A percentile compares a stretch with the other conserved stretches of the same genome.
phyloP scores from a whole-genome alignment of 2,113 vertebrate genomes.

The Origma solitaria region DNA sequence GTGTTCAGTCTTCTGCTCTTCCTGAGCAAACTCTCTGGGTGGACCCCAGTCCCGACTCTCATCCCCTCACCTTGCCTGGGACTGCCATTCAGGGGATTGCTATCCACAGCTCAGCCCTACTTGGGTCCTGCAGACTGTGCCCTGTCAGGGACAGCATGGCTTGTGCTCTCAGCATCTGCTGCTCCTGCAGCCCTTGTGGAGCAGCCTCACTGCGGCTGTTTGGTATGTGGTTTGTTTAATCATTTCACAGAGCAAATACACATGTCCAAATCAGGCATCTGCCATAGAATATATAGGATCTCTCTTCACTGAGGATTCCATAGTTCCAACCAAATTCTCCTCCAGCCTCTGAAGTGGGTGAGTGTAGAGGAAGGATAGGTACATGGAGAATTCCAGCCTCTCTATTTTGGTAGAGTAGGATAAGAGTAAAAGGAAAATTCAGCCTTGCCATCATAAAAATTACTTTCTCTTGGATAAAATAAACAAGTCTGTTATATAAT shows the following conservation, averaged over 20 bases:
- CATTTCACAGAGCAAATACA: not conserved
- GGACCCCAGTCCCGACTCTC: too few species aligned
- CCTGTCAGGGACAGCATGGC: not conserved
- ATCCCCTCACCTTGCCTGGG: not conserved
- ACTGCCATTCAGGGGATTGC: not conserved
- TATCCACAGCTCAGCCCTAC: not conserved
- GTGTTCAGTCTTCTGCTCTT: not conserved
- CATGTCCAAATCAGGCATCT: not conserved
- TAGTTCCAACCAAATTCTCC: not conserved
- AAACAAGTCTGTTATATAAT: not conserved
- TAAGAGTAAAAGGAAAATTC: not conserved
- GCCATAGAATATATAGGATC: not conserved
- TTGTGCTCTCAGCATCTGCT: not conserved
- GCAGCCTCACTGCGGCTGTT: not conserved
- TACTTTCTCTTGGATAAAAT: not conserved
- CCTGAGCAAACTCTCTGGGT: not conserved
- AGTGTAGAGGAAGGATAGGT: not conserved
- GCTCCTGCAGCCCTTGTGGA: not conserved
- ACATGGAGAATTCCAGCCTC: not conserved
- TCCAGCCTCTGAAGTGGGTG: not conserved
- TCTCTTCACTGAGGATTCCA: not conserved
- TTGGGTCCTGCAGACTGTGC: not conserved
- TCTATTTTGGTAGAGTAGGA: not conserved
- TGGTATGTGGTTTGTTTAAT: not conserved
- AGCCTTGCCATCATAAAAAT: not conserved